Base-by-base conservation (phyloP, 1,140 invertebrate species). In the Lutraria rhynchaena region DNA sequence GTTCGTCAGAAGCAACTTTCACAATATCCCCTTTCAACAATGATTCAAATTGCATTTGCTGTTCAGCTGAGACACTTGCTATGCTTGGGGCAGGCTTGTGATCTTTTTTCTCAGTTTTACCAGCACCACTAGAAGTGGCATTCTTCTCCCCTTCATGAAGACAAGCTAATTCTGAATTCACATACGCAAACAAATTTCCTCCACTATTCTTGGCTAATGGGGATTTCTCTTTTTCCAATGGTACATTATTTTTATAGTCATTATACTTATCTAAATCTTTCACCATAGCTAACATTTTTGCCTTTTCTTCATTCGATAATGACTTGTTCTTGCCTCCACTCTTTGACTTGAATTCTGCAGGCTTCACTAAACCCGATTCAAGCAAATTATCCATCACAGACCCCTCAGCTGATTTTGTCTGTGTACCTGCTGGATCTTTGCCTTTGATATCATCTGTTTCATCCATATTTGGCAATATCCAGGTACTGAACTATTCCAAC, bases 91-190 rank as follows among this genome's bases (percentile, higher is more conserved):
- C 41, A 49, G 11, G 29, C 24, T 67, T 67, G 2, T 46, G 1
- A 31, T 27, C 19, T 27, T 67, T 67, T 49, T 49, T 49, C 22
- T 44, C 60, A 27, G 4, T 3, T 22, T 57, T 57, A 61, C 13
- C 17, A 3, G 5, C 35, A 61, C 3, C 13, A 5, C 19, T 3
- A 61, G 3, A 17, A 7, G 7, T 44, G 24, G 19, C 51, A 53
- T n/a, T n/a, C 29, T 57, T 57, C 1, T 63, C n/a, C 17, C 57
- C 29, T 37, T 22, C 35, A 67, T 67, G 63, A 17, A 67, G 7
- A 67, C 7, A 17, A 24, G 44, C 63, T 19, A 67, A 24, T 49
- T 67, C 63, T 67, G 63, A 67, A 67, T 49, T 41, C 9, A 67
- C 44, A 3, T 46, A 67, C 31, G 24, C 17, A 67, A 67, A 24